Evolutionary conservation across 2,113 vertebrate genomes (phyloP).

Genomic region (Danionella cerebrum): DNA sequence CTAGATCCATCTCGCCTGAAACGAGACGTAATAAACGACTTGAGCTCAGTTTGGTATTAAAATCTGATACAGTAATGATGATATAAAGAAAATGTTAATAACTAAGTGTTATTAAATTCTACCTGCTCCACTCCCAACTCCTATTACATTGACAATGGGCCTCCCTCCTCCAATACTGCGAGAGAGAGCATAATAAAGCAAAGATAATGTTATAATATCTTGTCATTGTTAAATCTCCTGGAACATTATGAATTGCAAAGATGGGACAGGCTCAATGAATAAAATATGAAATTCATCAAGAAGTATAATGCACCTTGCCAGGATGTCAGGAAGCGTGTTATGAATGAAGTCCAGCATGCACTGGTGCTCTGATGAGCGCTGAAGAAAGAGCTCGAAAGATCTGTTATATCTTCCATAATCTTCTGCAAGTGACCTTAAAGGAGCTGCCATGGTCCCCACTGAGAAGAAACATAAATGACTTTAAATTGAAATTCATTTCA

Average conservation of each 20-base stretch:
- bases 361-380: constrained; percentile 77
- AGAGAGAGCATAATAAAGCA: constrained; percentile 1
- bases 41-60: not conserved
- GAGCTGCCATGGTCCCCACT: constrained; percentile 54
- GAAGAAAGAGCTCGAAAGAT: constrained; percentile 72
- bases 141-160: constrained; percentile 66
- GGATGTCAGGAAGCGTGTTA: constrained; percentile 57
- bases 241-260: not conserved
- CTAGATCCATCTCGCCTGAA: constrained; percentile 71
- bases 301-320: constrained; percentile 55
- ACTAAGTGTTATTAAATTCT: not conserved
- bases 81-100: not conserved
- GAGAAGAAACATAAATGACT: not conserved
- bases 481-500: no score
- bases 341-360: constrained; percentile 76
- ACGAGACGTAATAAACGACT: not conserved
- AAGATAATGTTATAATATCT: not conserved
- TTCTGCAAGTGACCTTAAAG: constrained; percentile 57
- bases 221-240: constrained; percentile 5
- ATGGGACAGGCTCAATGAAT: not conserved
- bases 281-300: not conserved
- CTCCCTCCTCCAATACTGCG: constrained; percentile 68
- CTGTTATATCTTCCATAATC: constrained; percentile 66
- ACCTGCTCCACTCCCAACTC: constrained; percentile 79
- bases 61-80: not conserved